Evolutionary conservation across 2,113 vertebrate genomes (phyloP).

Genomic region (Orycteropus afer): DNA sequence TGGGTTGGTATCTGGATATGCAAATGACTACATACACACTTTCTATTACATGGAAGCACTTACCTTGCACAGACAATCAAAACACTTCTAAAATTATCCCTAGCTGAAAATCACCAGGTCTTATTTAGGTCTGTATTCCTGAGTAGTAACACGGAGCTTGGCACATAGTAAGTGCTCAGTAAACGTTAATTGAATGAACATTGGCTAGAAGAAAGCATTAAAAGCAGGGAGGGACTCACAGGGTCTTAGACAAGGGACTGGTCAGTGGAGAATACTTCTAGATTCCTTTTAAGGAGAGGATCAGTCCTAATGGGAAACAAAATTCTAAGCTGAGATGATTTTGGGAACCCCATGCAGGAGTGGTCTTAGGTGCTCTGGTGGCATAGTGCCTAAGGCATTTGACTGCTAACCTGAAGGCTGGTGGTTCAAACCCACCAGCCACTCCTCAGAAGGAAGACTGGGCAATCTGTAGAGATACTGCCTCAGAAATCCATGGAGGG

Average conservation of each 20-base stretch:
- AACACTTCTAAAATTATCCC: background rate
- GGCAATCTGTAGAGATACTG: too few species aligned
- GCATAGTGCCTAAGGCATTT: too few species aligned
- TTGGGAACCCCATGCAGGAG: too few species aligned
- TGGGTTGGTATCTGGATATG: background rate
- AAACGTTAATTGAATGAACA: background rate
- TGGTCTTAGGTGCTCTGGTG: too few species aligned
- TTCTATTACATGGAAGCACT: constrained; percentile 5
- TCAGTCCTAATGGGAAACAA: background rate
- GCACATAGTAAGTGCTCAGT: background rate
- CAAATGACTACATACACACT: background rate
- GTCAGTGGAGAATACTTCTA: background rate
- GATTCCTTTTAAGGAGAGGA: background rate
- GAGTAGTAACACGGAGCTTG: background rate
- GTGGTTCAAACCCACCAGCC: too few species aligned
- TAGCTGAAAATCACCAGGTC: background rate
- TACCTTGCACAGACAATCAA: background rate
- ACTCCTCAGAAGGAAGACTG: too few species aligned
- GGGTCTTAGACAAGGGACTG: background rate
- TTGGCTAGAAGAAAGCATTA: background rate
- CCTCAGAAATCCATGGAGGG: too few species aligned
- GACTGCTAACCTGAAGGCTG: too few species aligned
- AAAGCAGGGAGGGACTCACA: background rate
- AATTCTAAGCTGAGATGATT: background rate
- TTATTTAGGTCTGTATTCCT: background rate